Percentiles rank a stretch among this genome's conserved stretches.
These are phyloP conservation scores for Drosophila bifasciata DNA, from an alignment of 1,140 invertebrate species.

Conservation along the genomic window DNA sequence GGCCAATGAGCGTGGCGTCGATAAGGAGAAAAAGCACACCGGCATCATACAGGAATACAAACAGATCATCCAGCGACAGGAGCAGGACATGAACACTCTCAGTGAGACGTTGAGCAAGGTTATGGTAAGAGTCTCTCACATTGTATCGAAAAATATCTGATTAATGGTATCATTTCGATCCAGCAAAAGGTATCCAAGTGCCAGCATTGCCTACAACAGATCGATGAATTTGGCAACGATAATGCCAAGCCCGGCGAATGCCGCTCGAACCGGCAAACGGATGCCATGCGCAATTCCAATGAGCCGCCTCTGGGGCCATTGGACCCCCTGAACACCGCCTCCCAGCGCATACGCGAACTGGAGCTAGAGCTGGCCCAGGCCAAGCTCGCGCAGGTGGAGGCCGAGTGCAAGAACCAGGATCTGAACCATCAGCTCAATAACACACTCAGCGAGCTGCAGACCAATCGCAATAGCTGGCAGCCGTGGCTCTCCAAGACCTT, in stretches of 20 bases:
- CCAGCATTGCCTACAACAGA: conserved; percentile 84
- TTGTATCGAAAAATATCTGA: not conserved
- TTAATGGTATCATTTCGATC: not conserved
- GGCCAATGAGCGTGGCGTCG: conserved; percentile 90
- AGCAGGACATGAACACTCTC: conserved; percentile 90
- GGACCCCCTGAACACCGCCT: conserved; percentile 75
- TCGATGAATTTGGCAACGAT: conserved; percentile 59
- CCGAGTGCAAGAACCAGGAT: conserved; percentile 98
- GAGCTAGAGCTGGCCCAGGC: conserved; percentile 98
- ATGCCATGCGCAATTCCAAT: conserved; percentile 48
- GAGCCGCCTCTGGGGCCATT: conserved; percentile 75
- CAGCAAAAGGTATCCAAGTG: conserved; percentile 86
- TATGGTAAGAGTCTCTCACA: conserved; percentile 85
- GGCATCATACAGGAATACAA: conserved; percentile 96
- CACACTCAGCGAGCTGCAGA: conserved; percentile 90
- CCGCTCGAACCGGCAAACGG: conserved; percentile 43
- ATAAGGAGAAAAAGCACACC: conserved; percentile 89
- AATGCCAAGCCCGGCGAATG: conserved; percentile 71
- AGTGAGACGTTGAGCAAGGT: conserved; percentile 86
- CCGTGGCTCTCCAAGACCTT: conserved; percentile 95
- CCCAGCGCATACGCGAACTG: conserved; percentile 93
- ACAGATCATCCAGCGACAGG: conserved; percentile 94
- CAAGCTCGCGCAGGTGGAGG: conserved; percentile 98
- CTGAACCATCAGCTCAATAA: conserved; percentile 95
- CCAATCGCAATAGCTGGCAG: conserved; percentile 89